Conservation (phyloP, 2,888 invertebrate genomes). For the Saturnia japonica region DNA sequence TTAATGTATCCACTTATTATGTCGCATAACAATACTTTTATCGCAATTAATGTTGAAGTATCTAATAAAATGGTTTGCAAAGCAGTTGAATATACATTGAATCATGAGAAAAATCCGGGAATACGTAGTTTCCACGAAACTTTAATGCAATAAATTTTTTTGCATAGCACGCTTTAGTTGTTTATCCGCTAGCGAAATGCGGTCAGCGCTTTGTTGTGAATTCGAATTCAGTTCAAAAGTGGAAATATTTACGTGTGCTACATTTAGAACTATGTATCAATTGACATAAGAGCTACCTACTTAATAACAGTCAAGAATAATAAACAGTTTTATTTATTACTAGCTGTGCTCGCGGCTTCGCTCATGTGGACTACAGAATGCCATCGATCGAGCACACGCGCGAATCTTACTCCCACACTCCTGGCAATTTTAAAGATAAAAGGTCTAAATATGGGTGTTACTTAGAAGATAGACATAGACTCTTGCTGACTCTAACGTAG, state of each 20-base stretch:
- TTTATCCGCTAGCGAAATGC: constrained; percentile 24
- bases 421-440: no score
- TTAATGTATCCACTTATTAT: background rate
- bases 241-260: background rate
- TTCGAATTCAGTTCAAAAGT: background rate
- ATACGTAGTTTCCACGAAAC: constrained; percentile 21
- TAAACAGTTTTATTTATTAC: background rate
- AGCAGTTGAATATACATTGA: background rate
- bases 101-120: background rate
- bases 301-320: background rate
- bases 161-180: constrained; percentile 19
- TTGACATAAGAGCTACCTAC: background rate
- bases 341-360: no score
- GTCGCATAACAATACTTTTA: background rate
- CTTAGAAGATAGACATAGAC: no score
- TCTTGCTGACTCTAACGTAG: no score
- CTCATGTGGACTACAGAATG: no score
- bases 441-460: no score
- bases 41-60: background rate
- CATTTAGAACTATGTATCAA: background rate
- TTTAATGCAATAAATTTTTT: constrained; percentile 16
- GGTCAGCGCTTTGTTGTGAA: constrained; percentile 26
- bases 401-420: no score
- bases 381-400: no score
- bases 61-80: background rate